Evolutionary conservation across 2,113 vertebrate genomes (phyloP).

Genomic region (Numenius arquata): DNA sequence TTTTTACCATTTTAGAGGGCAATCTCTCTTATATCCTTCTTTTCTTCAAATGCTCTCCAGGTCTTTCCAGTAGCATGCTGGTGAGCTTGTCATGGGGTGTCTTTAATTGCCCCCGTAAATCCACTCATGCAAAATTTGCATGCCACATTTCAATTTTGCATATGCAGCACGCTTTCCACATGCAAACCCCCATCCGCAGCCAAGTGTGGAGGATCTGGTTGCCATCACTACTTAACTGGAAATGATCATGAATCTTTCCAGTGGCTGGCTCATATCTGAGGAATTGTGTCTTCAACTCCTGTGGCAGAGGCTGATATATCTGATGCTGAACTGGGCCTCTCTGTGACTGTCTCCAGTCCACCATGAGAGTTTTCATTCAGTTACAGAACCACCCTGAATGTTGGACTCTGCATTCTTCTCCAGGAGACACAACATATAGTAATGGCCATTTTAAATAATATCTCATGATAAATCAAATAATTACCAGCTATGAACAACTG

Average conservation of each 20-base stretch:
- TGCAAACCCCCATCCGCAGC: background rate
- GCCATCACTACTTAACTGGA: background rate
- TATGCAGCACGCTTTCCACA: background rate
- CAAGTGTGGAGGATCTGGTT: background rate
- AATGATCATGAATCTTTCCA: background rate
- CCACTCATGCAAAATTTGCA: background rate
- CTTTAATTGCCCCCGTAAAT: background rate
- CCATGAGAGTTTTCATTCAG: background rate
- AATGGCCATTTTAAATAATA: background rate
- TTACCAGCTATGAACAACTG: background rate
- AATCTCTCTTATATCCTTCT: background rate
- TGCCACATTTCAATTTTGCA: background rate
- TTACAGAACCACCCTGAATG: background rate
- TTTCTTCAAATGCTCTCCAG: background rate
- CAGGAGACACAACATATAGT: background rate
- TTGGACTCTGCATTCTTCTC: background rate
- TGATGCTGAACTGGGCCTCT: background rate
- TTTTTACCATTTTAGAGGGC: background rate
- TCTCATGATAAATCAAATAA: background rate
- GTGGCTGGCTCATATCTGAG: background rate
- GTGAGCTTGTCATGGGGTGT: rapidly evolving
- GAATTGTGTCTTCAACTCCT: background rate
- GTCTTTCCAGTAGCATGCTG: background rate
- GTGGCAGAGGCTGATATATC: background rate
- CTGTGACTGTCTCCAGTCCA: background rate